Base-by-base conservation (phyloP, 2,113 vertebrate species). In the Pavo muticus region DNA sequence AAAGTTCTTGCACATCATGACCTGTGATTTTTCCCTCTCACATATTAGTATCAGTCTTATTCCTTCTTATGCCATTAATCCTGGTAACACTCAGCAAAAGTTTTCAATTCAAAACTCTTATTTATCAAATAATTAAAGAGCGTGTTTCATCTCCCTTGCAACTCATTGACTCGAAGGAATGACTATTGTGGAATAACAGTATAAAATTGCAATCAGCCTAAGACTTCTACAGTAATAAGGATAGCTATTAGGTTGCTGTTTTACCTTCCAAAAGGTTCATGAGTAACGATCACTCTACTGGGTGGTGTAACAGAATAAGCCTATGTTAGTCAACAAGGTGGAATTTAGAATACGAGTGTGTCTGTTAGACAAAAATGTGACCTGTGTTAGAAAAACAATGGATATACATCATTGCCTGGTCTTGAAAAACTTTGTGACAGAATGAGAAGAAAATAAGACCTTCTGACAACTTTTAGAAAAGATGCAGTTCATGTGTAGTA, bases 21-120 rank as follows among this genome's bases (percentile, higher is more conserved):
- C 56, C 23, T 16, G 15, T 39, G 18, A 65, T 17, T 73, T 81
- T 82, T 50, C 40, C 23, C 40, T 81, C 80, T 71, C 39, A 71
- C 9, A 32, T 54, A 35, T 68, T 48, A 39, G 12, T 40, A 76
- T 40, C 30, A 10, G 11, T 83, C 71, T 81, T 96, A 79, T 52
- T 25, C 50, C 52, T 82, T 25, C 25, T 17, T 52, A 44, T 5
- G 19, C 42, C 48, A 48, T 19, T 83, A 72, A 60, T 5, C 3
- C 17, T 76, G 10, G 35, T 47, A n/a, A 59, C 21, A 40, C 12
- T 37, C 0, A 4, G 32, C 45, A 70, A 56, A 79, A 0, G 0
- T 68, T 81, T 84, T 61, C 47, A 42, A 16, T 81, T 84, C 57
- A 85, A 52, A 91, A 91, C 20, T 52, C 4, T 23, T 60, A 25